These are phyloP conservation scores for Lasioglossum morio DNA, from an alignment of 2,888 invertebrate species.

Conservation along the genomic window DNA sequence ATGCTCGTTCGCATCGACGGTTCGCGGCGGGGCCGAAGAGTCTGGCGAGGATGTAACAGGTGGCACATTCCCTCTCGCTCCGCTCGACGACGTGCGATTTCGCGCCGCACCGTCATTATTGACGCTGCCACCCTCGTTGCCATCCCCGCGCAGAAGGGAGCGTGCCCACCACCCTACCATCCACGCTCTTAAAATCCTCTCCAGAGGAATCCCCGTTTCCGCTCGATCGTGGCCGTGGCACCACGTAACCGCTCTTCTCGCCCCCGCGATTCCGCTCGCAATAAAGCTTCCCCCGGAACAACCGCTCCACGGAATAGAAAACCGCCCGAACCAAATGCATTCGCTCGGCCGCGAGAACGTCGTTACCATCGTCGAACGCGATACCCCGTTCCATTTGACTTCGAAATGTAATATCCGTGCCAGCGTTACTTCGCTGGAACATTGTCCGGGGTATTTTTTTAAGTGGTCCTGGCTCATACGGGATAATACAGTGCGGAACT, in stretches of 20 bases:
- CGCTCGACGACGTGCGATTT: conserved; percentile 69
- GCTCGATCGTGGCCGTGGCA: conserved; percentile 54
- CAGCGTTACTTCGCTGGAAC: neutral
- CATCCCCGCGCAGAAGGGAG: conserved; percentile 39
- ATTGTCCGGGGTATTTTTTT: neutral
- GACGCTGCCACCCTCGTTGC: conserved; percentile 65
- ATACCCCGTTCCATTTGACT: conserved; percentile 50
- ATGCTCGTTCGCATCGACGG: conserved; percentile 64
- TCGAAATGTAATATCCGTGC: conserved; percentile 51
- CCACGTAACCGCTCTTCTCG: conserved; percentile 30
- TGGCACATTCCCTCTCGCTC: conserved; percentile 73
- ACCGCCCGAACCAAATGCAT: conserved; percentile 53
- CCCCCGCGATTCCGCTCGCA: conserved; percentile 44
- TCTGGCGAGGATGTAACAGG: conserved; percentile 76
- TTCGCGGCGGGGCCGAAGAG: conserved; percentile 52
- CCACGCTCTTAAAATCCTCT: conserved; percentile 57
- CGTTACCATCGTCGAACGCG: conserved; percentile 51
- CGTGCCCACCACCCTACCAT: conserved; percentile 33
- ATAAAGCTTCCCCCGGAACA: conserved; percentile 54
- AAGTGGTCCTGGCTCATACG: neutral
- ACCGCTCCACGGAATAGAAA: conserved; percentile 55
- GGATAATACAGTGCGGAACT: neutral
- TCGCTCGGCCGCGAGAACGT: conserved; percentile 30
- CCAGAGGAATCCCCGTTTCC: conserved; percentile 64
- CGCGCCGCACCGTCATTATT: conserved; percentile 75